These are phyloP conservation scores for Thunnus thynnus DNA, from an alignment of 2,113 vertebrate species.

Conservation along the genomic window DNA sequence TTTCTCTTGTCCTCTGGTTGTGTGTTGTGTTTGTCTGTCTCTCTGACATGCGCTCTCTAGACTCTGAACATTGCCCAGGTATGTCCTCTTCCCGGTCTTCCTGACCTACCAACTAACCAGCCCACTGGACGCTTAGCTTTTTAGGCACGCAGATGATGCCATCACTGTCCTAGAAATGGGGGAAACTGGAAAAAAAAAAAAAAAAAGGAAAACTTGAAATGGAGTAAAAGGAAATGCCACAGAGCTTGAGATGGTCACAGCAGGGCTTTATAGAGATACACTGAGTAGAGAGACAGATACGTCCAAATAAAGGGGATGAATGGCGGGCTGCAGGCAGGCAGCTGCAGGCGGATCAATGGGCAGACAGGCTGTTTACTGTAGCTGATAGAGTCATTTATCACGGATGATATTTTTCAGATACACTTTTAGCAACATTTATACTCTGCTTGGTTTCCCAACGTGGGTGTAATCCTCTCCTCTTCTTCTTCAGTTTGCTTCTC, in stretches of 20 bases:
- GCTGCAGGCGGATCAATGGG: background rate
- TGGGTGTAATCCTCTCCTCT: background rate
- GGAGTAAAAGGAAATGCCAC: conserved; percentile 51
- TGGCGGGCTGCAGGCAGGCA: background rate
- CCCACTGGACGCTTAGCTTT: conserved; percentile 85
- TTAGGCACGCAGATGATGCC: conserved; percentile 35
- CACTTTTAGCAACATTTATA: no score
- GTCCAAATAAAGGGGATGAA: conserved; percentile 9
- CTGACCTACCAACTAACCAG: conserved; percentile 88
- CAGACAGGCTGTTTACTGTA: background rate
- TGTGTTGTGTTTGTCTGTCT: conserved; percentile 76
- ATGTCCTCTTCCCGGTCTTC: conserved; percentile 87
- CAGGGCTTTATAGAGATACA: conserved; percentile 47
- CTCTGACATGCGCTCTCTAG: conserved; percentile 90
- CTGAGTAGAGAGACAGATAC: background rate
- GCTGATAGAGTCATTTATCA: conserved; percentile 9
- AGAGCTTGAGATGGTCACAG: conserved; percentile 94
- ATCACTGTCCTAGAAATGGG: conserved; percentile 25
- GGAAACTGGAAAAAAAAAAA: conserved; percentile 25
- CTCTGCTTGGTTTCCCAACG: background rate
- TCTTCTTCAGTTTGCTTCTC: background rate
- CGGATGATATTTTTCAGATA: conserved; percentile 7
- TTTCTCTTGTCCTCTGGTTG: conserved; percentile 75
- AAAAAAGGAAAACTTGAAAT: conserved; percentile 23
- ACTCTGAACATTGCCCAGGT: conserved; percentile 99